Conservation (phyloP, 2,113 vertebrate species). For the Neoarius graeffei region DNA sequence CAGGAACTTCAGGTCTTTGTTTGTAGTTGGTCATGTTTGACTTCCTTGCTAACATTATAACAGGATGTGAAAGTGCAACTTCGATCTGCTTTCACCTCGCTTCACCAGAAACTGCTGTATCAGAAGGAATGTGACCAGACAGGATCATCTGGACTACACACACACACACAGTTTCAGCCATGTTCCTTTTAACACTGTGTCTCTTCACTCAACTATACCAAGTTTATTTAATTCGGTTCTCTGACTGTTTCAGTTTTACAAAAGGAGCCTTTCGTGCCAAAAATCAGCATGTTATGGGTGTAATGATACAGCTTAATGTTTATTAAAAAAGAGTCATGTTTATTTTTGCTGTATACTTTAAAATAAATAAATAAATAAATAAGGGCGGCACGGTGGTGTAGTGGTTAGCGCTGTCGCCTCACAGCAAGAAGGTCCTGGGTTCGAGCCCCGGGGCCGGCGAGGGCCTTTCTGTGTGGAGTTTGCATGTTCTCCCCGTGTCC, state of each 20-base stretch:
- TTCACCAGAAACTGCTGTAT: constrained; percentile 42
- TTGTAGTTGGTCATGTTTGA: not conserved
- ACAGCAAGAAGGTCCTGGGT: too few relatives aligned
- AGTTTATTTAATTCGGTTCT: not conserved
- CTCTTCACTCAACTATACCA: not conserved
- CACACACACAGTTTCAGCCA: not conserved
- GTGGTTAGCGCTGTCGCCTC: too few relatives aligned
- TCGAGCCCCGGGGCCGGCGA: too few relatives aligned
- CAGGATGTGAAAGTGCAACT: not conserved
- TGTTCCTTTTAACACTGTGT: not conserved
- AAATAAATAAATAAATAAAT: too few relatives aligned
- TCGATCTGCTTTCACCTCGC: not conserved
- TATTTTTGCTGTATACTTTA: not conserved
- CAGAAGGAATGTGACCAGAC: constrained; percentile 69
- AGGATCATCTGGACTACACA: constrained; percentile 44
- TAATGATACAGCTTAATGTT: not conserved
- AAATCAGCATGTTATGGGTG: not conserved
- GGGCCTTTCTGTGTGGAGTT: too few relatives aligned
- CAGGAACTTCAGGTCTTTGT: not conserved
- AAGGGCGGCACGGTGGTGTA: too few relatives aligned
- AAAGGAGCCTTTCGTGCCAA: not conserved
- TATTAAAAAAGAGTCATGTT: not conserved
- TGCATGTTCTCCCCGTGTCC: too few relatives aligned
- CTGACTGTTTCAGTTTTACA: not conserved
- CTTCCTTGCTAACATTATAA: not conserved